Base-by-base conservation (phyloP, 2,113 vertebrate genomes). In the Chloroceryle aenea region DNA sequence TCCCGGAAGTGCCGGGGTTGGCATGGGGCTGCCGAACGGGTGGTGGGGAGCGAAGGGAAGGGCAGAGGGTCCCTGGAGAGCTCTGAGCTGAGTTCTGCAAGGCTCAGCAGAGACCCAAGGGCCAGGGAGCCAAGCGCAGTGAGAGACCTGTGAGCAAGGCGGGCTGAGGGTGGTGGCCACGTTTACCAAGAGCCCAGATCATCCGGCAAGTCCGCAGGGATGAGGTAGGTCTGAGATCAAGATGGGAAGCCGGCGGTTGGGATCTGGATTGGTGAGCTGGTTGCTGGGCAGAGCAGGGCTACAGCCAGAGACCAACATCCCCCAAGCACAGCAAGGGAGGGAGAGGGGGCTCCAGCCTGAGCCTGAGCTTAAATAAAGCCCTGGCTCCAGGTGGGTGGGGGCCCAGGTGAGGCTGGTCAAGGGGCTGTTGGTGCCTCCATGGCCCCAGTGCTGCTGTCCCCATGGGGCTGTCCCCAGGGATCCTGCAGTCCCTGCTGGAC, bases 231-330 rank as follows among this genome's bases (percentile, higher is more conserved):
- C 56, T 13, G 36, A 38, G 17, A 4, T 26, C 26, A 32, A 25
- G 14, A 16, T 1, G 4, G 5, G 47, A 34, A 29, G 25, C 21
- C 3, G 0, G 16, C 4, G 15, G 8, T 14, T 4, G 2, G 42
- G 4, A 22, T 17, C 29, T 3, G 6, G 29, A 19, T 3, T 0
- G 1, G 30, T 0, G 0, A 4, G 14, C n/a, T 14, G 1, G 0
- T 4, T 3, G 12, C 32, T 23, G 14, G 12, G 27, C 34, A 38
- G 27, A 14, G 7, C 59, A 47, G 43, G n/a, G 17, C 69, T 69
- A n/a, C 32, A 43, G 16, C 83, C 78, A 6, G 13, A 78, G 30
- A 47, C 20, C 86, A 71, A 14, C 36, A 43, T 5, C 4, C 34
- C 17, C 20, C 10, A 19, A n/a, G 19, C 45, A 26, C 4, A 34